Evolutionary conservation across 2,888 invertebrate species (phyloP), one percentile per base, ranked within the genome.

Genomic region (Drosophila acutilabella): DNA sequence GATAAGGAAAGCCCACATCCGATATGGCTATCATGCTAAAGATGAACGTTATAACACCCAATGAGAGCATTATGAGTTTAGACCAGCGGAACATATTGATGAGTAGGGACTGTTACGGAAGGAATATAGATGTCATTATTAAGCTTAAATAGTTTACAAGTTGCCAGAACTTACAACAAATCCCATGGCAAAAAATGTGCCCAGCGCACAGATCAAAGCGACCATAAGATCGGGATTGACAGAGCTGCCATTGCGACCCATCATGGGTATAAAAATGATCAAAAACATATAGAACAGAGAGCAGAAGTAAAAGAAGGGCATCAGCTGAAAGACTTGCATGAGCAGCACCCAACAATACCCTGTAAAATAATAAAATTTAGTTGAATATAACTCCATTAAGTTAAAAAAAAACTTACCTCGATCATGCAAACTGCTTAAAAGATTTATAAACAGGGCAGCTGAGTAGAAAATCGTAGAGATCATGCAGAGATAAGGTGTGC

Each of bases 1-100:
- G 92, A 79, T 93, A 95, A 1, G 95, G 95, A 79, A 94, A 94
- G 3, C 94, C 94, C 18, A 94, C 80, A 1, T 93, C 92, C 5
- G 94, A 94, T 13, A 93, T 88, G 14, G 90, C 74, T 13, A 92
- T 80, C 71, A 90, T 87, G 42, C 89, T 71, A 59, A 91, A 91
- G 61, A 90, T 80, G 40, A 91, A 81, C 3, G 87, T 84, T 1
- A 88, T 48, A 4, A 80, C 56, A 14, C 81, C 78, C 33, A 91
- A 70, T 0, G 81, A 75, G 2, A 80, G 69, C 38, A 91, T 62
- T 1, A 90, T 44, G 3, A 75, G 64, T 53, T 83, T 88, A 0
- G 93, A 88, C 66, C 88, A 91, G 18, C 87, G 88, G 61, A 92
- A 91, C 56, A 93, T 78, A 54, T 90, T 90, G 2, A 92, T 74